A percentile compares a stretch with the other conserved stretches of the same genome.
These are phyloP conservation scores for Otocyon megalotis DNA, from an alignment of 2,113 vertebrate species.

Conservation along the genomic window DNA sequence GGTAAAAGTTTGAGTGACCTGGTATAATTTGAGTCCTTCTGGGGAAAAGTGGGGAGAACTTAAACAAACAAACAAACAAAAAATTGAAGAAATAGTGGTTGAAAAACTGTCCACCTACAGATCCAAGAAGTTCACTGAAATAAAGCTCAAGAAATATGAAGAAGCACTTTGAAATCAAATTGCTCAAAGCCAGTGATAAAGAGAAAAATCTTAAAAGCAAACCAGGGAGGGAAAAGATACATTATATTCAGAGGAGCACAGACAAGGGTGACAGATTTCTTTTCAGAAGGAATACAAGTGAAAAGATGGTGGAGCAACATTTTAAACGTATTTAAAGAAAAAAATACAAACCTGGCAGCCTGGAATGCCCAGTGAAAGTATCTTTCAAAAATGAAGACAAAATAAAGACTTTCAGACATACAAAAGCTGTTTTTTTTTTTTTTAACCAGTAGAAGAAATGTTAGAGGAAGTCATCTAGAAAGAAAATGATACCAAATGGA, in stretches of 20 bases:
- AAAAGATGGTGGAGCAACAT: background rate
- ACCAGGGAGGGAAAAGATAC: background rate
- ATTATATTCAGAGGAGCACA: background rate
- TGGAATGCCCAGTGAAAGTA: background rate
- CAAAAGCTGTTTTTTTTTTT: background rate
- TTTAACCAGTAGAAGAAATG: background rate
- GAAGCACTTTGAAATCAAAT: background rate
- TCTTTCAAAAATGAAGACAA: background rate
- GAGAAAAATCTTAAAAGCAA: constrained; percentile 2
- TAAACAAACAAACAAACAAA: background rate
- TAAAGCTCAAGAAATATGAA: background rate
- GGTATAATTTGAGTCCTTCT: background rate
- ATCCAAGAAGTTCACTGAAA: background rate
- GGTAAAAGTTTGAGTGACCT: background rate
- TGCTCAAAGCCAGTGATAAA: background rate
- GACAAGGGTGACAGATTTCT: constrained; percentile 11
- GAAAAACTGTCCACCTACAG: background rate
- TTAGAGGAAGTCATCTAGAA: background rate
- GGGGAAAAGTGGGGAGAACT: background rate
- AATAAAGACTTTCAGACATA: background rate
- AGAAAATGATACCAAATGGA: background rate
- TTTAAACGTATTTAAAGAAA: background rate
- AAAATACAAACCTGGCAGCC: background rate
- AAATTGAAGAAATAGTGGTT: background rate
- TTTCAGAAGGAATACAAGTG: background rate